These are phyloP conservation scores for Echeneis naucrates DNA, from an alignment of 2,797 vertebrate genomes.

Conservation along the genomic window DNA sequence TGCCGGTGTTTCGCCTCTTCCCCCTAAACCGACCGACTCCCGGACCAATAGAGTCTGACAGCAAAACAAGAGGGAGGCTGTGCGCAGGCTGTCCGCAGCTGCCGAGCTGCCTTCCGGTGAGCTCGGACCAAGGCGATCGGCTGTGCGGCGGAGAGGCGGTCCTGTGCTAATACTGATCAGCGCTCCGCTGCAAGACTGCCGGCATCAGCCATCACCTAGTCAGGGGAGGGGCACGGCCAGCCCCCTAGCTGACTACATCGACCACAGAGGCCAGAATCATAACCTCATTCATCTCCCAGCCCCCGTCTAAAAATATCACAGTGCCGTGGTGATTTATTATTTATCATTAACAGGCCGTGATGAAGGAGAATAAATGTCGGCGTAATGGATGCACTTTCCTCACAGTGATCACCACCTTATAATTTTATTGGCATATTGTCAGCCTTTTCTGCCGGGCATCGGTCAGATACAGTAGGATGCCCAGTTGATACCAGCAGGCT, in stretches of 20 bases:
- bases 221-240: conserved; percentile 74
- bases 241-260: conserved; percentile 64
- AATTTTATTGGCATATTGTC: conserved; percentile 62
- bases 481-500: conserved; percentile 19
- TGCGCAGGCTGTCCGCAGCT: conserved; percentile 78
- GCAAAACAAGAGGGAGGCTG: conserved; percentile 63
- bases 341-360: conserved; percentile 60
- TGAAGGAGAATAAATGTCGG: conserved; percentile 58
- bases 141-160: conserved; percentile 83
- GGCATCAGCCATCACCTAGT: conserved; percentile 86
- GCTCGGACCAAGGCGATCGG: conserved; percentile 63
- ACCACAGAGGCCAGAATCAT: conserved; percentile 74
- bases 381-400: conserved; percentile 53
- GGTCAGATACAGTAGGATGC: conserved; percentile 33
- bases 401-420: conserved; percentile 54
- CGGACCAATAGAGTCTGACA: conserved; percentile 74
- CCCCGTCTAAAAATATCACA: conserved; percentile 75
- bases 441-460: conserved; percentile 39
- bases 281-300: conserved; percentile 76
- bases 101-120: conserved; percentile 80
- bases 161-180: conserved; percentile 88
- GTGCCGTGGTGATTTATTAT: conserved; percentile 66
- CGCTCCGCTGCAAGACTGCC: conserved; percentile 77
- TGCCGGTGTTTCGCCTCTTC: conserved; percentile 81
- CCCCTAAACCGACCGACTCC: conserved; percentile 72